phyloP scores from a whole-genome alignment of 2,888 invertebrate species.

The Agonopterix arenella region DNA sequence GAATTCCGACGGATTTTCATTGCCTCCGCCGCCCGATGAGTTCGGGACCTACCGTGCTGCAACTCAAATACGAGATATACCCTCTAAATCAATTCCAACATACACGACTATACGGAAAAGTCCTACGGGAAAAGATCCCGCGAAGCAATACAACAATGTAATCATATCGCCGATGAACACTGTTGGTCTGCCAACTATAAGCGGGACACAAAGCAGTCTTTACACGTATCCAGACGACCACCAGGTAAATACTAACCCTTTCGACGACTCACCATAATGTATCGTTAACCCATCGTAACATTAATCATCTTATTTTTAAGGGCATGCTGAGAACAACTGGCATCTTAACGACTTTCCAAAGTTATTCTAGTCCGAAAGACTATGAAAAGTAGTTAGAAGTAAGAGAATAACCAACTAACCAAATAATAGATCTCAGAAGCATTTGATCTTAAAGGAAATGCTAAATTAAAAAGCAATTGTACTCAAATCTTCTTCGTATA shows the following conservation, averaged over 20 bases:
- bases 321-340: constrained; percentile 32
- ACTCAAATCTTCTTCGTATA: constrained; percentile 40
- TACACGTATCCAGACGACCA: constrained; percentile 60
- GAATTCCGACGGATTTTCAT: constrained; percentile 61
- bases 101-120: constrained; percentile 54
- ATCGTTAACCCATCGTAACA: constrained; percentile 11
- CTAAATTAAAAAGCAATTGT: constrained; percentile 1
- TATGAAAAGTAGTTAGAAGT: constrained; percentile 20
- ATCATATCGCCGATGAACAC: constrained; percentile 56
- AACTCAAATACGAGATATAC: constrained; percentile 54
- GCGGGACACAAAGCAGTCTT: constrained; percentile 42
- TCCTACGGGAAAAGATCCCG: constrained; percentile 41
- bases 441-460: constrained; percentile 15
- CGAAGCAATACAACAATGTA: constrained; percentile 38
- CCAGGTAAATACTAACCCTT: constrained; percentile 63
- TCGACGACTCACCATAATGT: constrained; percentile 35
- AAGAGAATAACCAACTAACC: constrained; percentile 3
- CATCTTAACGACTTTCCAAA: constrained; percentile 32
- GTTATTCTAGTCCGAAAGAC: constrained; percentile 39
- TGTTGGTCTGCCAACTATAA: constrained; percentile 56
- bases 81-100: constrained; percentile 45
- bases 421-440: constrained; percentile 32
- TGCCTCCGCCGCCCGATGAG: constrained; percentile 68
- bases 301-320: constrained; percentile 37
- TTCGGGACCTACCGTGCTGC: constrained; percentile 60